These are phyloP conservation scores for Phenganax stokvisi DNA, from an alignment of 92 coral and sea anemone species.

Conservation along the genomic window DNA sequence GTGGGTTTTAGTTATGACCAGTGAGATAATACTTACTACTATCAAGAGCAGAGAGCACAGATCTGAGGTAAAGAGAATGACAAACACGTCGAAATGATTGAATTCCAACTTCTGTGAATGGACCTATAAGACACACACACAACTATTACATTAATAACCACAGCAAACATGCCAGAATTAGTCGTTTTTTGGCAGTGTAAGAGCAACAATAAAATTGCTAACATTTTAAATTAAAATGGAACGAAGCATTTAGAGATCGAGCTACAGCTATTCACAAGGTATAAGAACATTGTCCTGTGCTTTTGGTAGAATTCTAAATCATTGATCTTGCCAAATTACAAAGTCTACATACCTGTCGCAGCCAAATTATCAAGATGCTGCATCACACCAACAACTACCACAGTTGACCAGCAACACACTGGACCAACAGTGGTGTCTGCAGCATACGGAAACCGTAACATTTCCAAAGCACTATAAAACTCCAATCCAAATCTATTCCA, in stretches of 20 bases:
- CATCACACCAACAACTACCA: conserved; percentile 19
- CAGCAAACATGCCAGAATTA: background rate
- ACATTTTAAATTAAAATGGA: too few species aligned
- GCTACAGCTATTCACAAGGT: too few species aligned
- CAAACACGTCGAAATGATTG: conserved; percentile 26
- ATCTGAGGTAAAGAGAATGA: conserved; percentile 34
- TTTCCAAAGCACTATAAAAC: conserved; percentile 51
- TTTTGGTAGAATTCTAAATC: too few species aligned
- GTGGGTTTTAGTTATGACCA: too few species aligned
- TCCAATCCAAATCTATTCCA: conserved; percentile 64
- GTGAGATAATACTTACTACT: conserved; percentile 17
- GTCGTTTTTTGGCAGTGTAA: background rate
- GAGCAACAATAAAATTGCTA: too few species aligned
- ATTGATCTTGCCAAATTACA: background rate
- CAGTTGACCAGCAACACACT: conserved; percentile 38
- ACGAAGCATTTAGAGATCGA: too few species aligned
- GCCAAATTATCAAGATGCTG: conserved; percentile 36
- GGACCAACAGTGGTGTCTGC: conserved; percentile 20
- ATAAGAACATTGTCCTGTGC: too few species aligned
- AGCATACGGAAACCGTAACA: conserved; percentile 34
- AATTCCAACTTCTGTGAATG: conserved; percentile 22
- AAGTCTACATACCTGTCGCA: conserved; percentile 7
- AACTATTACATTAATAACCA: background rate
- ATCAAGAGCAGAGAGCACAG: conserved; percentile 28
- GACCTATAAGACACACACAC: conserved; percentile 15